Conservation (phyloP, 2,113 vertebrate species). For the Enhydra lutris region DNA sequence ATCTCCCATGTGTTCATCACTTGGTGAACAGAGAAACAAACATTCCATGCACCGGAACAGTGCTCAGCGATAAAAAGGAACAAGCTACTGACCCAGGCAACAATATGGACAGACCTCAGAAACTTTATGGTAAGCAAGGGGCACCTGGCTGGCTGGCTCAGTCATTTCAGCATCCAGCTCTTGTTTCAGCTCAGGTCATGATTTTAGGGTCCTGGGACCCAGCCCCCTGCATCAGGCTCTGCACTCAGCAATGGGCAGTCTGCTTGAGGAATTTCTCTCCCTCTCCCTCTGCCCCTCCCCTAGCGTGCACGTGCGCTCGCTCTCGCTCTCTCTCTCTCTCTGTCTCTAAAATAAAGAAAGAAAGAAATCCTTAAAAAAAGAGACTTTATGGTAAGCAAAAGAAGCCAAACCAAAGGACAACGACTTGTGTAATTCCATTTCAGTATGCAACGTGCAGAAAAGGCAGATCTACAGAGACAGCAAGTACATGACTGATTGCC, state of each 20-base stretch:
- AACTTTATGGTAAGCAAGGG: not conserved
- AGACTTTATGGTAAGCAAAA: not conserved
- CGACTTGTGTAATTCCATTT: not conserved
- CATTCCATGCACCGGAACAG: not conserved
- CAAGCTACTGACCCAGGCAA: not conserved
- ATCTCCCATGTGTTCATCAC: not conserved
- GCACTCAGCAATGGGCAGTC: not conserved
- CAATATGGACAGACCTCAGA: not conserved
- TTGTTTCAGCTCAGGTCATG: not conserved
- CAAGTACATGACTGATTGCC: not conserved
- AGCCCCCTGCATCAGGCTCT: not conserved
- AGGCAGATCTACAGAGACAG: not conserved
- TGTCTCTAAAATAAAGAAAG: too few species aligned
- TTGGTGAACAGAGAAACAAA: not conserved
- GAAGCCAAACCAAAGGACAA: not conserved
- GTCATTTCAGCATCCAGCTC: not conserved
- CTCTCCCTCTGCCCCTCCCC: not conserved
- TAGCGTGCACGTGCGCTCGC: fast-evolving
- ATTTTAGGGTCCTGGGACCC: not conserved
- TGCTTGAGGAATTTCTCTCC: not conserved
- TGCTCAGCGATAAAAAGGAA: not conserved
- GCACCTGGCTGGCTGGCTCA: not conserved
- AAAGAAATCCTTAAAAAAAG: not conserved
- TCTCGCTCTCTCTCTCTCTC: not conserved
- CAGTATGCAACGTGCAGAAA: not conserved